A percentile compares a stretch with the other conserved stretches of the same genome.
These are phyloP conservation scores for Trichonephila clavata DNA, from an alignment of 1,140 invertebrate genomes.

Conservation along the genomic window DNA sequence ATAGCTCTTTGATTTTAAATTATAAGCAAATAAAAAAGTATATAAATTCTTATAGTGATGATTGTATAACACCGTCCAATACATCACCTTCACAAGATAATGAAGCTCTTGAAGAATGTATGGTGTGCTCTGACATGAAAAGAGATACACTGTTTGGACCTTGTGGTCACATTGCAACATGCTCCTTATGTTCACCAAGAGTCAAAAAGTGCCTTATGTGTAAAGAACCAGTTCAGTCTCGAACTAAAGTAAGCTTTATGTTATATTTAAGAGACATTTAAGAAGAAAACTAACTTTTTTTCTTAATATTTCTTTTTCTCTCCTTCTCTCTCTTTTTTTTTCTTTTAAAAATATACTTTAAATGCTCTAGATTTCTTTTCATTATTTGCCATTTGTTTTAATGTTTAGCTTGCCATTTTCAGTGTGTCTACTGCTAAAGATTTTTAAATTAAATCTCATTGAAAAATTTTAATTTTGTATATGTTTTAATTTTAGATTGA, in stretches of 20 bases:
- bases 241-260: constrained; percentile 85
- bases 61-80: constrained; percentile 58
- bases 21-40: background rate
- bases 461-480: background rate
- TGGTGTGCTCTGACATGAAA: constrained; percentile 96
- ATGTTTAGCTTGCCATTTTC: no score
- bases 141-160: constrained; percentile 86
- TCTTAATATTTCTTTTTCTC: no score
- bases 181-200: constrained; percentile 92
- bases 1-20: background rate
- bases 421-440: no score
- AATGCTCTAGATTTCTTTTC: background rate
- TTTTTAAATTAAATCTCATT: no score
- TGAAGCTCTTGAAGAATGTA: constrained; percentile 91
- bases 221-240: constrained; percentile 88
- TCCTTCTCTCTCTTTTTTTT: no score
- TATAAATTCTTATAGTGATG: constrained; percentile 34
- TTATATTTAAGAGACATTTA: no score
- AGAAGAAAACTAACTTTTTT: no score
- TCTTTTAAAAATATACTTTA: no score
- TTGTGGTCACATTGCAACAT: constrained; percentile 91
- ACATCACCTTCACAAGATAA: constrained; percentile 79
- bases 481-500: constrained; percentile 87
- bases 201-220: constrained; percentile 98
- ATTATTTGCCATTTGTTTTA: background rate